Conservation (phyloP, 1,140 invertebrate genomes). For the Caenorhabditis remanei region DNA sequence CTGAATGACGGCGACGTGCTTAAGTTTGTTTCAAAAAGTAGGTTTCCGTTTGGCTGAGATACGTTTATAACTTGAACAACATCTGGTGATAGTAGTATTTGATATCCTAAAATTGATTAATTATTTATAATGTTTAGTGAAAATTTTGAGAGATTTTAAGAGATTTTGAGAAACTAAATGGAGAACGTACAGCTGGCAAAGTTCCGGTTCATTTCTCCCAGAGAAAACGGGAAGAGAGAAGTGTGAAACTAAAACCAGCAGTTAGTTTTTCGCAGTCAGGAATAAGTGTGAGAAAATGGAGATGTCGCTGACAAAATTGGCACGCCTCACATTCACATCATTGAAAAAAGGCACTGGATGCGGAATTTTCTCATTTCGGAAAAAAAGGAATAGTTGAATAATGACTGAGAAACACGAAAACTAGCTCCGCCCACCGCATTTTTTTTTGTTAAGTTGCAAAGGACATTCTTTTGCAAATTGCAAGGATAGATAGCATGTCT, state of each 20-base stretch:
- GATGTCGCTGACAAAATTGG: slow-evolving; percentile 53
- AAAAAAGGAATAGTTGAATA: slow-evolving; percentile 25
- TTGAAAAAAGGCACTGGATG: not conserved
- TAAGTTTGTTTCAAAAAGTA: slow-evolving; percentile 38
- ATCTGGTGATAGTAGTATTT: not conserved
- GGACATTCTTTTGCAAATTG: too few relatives aligned
- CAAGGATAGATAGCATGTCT: too few relatives aligned
- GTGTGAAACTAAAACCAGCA: slow-evolving; percentile 41
- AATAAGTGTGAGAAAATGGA: slow-evolving; percentile 50
- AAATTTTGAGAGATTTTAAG: not conserved
- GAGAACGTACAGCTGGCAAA: not conserved
- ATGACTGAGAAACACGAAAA: slow-evolving; percentile 39
- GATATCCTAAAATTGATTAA: not conserved
- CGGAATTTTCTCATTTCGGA: slow-evolving; percentile 16
- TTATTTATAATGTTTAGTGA: not conserved
- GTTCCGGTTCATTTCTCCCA: not conserved
- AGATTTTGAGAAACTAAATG: not conserved
- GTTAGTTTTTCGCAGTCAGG: slow-evolving; percentile 40
- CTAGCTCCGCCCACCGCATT: not conserved
- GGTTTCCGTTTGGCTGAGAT: not conserved
- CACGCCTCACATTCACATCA: slow-evolving; percentile 19
- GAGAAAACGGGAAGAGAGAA: not conserved
- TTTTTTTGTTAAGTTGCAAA: not conserved
- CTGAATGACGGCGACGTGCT: slow-evolving; percentile 37
- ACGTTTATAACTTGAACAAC: not conserved